Evolutionary conservation across 2,113 vertebrate species (phyloP), one percentile per base, ranked within the genome.

Genomic region (Danionella cerebrum): DNA sequence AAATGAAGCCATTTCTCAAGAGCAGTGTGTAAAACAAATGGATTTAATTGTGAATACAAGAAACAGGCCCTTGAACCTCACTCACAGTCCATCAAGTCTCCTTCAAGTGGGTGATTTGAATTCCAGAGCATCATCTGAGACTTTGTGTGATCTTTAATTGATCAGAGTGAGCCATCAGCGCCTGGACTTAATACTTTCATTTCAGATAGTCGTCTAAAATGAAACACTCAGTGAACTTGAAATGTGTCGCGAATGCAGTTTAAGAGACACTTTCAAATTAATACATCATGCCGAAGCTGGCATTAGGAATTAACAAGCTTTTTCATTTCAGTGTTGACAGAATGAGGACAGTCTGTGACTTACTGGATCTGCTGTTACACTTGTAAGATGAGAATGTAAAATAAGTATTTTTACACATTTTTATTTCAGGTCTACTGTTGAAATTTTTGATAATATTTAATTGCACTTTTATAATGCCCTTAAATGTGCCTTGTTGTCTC

Each of bases 91-190:
- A 21, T n/a, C 16, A 31, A 27, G 18, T 8, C 5, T 31, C 2
- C 10, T n/a, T 13, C 31, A 62, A 35, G 44, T 14, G 29, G 35
- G 7, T 64, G 3, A 19, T 48, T 64, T 50, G 27, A 48, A 22
- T 48, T 64, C 47, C 42, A 3, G 29, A 11, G 33, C 24, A 24
- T 63, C 42, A 22, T 10, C 7, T 8, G 19, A 48, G 13, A 64
- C 36, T 18, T 7, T 48, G 42, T 64, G 29, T 64, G 29, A 64
- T 64, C 60, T 64, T 48, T 48, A 48, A 64, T 48, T 64, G 60
- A 64, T 64, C 60, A 47, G 38, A 31, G 44, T 47, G 16, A n/a
- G 60, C 44, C 31, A 50, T 64, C 60, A 63, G 2, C 13, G 12
- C 10, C 42, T 47, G 29, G 59, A 63, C 42, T 64, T 64, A 62